Conservation (phyloP, 2,797 vertebrate genomes). For the Tragelaphus eurycerus region DNA sequence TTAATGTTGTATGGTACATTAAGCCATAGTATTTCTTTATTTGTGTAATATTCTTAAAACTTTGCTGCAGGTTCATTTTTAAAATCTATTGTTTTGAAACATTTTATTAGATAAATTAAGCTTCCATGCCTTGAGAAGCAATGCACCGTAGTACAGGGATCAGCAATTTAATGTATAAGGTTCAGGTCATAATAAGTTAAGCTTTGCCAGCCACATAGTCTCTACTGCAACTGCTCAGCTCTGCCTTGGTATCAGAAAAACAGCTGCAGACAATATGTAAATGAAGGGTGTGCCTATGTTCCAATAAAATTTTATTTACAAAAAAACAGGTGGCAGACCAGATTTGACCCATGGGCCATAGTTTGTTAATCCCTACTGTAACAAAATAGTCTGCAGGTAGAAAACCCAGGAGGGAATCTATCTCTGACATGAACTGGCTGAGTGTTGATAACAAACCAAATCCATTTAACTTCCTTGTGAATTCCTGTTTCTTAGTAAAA, state of each 20-base stretch:
- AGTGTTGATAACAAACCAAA: not conserved
- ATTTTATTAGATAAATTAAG: not conserved
- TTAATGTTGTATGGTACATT: not conserved
- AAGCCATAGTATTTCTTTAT: not conserved
- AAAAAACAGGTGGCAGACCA: not conserved
- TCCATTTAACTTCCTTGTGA: not conserved
- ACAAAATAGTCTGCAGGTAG: not conserved
- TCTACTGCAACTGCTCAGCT: not conserved
- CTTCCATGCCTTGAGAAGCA: not conserved
- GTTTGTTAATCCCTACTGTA: not conserved
- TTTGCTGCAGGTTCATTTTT: not conserved
- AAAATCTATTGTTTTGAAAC: constrained; percentile 15
- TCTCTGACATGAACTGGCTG: not conserved
- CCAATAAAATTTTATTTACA: not conserved
- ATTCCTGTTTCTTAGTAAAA: not conserved
- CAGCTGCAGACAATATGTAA: not conserved
- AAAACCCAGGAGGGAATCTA: not conserved
- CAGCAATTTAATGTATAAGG: not conserved
- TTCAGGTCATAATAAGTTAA: not conserved
- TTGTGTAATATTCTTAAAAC: not conserved
- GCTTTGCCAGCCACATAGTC: not conserved
- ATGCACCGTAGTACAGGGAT: not conserved
- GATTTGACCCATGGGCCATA: not conserved
- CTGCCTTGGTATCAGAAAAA: constrained; percentile 9
- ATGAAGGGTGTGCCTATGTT: not conserved